Evolutionary conservation across 2,888 invertebrate species (phyloP), one percentile per base, ranked within the genome.

Genomic region (Baccha elongata): DNA sequence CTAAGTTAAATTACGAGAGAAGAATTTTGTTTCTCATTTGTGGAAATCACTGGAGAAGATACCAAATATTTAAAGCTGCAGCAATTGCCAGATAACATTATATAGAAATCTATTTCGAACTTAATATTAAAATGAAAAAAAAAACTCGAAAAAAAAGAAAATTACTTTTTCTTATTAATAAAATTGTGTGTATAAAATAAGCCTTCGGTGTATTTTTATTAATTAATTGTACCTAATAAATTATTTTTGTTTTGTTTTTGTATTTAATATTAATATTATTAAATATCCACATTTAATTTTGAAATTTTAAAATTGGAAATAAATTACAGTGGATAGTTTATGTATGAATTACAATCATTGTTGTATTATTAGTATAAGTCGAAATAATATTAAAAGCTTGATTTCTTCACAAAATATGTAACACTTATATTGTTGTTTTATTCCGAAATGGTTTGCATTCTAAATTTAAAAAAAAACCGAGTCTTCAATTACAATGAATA

Each of bases 1-100:
- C 42, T 68, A 69, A 68, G 64, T 50, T 21, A 58, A 68, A 11
- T 65, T 60, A 48, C 32, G 17, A 55, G 32, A 35, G 42, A 48
- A 58, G n/a, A 50, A 40, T 13, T 7, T 17, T 58, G 35, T 37
- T 65, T 71, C 50, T 58, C 19, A 65, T 29, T 64, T 64, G 37
- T 64, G 17, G 15, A 58, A 50, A 15, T 58, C 48, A 58, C 42
- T 67, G 62, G 55, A 42, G 53, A 60, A 64, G 53, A 73, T 80
- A 80, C 80, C 80, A 80, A 80, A 80, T 80, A 80, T 44, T 80
- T 74, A 48, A 53, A 17, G 58, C 60, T 71, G 50, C 62, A 69
- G 26, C 21, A 53, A 62, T 52, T 75, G 62, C 62, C 42, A 64
- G 53, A 65, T 40, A 40, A 46, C 13, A 55, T 19, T 32, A 32